Conservation (phyloP, 2,797 vertebrate genomes). For the Parotocinclus haroldoi region DNA sequence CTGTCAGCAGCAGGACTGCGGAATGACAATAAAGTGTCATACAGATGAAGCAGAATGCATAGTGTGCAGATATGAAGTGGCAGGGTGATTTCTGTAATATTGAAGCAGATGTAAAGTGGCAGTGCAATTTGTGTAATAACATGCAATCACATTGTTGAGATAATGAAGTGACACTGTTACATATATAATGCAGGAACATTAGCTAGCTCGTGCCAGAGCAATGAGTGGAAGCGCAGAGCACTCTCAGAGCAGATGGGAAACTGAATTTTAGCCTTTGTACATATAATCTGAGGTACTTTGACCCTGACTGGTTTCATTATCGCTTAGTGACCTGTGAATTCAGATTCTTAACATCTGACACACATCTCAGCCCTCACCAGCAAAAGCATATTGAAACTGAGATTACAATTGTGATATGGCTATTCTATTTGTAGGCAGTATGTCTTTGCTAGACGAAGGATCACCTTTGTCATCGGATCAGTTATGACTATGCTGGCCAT, state of each 20-base stretch:
- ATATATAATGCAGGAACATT: neutral
- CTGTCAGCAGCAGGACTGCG: neutral
- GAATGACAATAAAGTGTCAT: neutral
- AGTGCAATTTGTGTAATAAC: constrained; percentile 1
- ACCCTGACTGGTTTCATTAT: no score
- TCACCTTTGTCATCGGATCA: no score
- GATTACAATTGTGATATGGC: no score
- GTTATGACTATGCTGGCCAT: no score
- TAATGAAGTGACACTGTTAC: neutral
- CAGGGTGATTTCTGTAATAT: neutral
- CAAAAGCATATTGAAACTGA: no score
- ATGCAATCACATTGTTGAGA: neutral
- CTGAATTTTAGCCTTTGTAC: neutral
- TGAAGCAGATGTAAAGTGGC: no score
- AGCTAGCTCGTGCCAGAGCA: neutral
- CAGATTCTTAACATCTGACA: no score
- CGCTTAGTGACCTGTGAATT: no score
- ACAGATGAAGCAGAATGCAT: neutral
- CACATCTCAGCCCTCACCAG: no score
- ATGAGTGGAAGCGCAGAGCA: neutral
- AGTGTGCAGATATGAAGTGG: neutral
- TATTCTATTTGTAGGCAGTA: no score
- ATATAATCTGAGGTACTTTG: no score
- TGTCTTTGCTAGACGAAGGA: no score
- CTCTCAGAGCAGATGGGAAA: neutral